Evolutionary conservation across 2,113 vertebrate genomes (phyloP).

Genomic region (Hylia prasina): DNA sequence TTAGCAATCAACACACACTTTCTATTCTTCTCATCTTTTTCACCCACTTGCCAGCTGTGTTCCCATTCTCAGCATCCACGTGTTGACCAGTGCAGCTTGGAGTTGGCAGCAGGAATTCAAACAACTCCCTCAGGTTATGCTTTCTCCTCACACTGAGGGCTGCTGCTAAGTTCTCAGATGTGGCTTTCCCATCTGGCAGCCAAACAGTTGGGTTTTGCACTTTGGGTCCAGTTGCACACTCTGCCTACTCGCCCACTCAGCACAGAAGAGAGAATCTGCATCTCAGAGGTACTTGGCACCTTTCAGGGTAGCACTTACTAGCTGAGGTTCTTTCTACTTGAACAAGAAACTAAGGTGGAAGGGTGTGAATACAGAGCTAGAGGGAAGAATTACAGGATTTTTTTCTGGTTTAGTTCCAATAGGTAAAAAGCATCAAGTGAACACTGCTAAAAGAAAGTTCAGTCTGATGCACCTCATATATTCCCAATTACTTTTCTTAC

Average conservation of each 20-base stretch:
- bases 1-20: not conserved
- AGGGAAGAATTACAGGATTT: not conserved
- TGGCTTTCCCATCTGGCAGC: constrained; percentile 54
- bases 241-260: not conserved
- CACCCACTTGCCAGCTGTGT: constrained; percentile 25
- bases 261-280: not conserved
- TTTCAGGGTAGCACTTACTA: not conserved
- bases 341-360: not conserved
- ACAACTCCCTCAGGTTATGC: not conserved
- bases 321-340: not conserved
- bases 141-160: not conserved
- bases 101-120: constrained; percentile 3
- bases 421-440: not conserved
- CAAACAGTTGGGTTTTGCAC: constrained; percentile 33
- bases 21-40: not conserved
- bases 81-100: not conserved
- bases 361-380: not conserved
- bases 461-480: fast-evolving
- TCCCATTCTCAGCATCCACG: not conserved
- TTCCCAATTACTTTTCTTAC: not conserved
- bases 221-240: not conserved
- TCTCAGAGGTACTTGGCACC: not conserved
- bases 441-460: not conserved
- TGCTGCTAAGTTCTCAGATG: constrained; percentile 54
- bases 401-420: not conserved